Base-by-base conservation (phyloP, 2,113 vertebrate species). In the Psilopsiagon aymara region DNA sequence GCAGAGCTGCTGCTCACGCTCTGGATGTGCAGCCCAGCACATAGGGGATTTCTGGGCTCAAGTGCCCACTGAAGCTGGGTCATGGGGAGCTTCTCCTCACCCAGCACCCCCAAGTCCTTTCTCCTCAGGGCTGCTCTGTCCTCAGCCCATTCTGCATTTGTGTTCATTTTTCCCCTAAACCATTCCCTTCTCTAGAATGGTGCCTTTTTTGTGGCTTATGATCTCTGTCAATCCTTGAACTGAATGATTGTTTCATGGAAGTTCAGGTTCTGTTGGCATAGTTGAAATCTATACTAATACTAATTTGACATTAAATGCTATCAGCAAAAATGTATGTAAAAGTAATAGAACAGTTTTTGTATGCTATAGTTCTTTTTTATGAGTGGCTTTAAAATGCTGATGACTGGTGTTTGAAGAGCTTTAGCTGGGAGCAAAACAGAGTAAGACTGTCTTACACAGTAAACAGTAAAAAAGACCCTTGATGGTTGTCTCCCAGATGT, bases 291-390 rank as follows among this genome's bases (percentile, higher is more conserved):
- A 6, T 12, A 3, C 0, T 5, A 25, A 10, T 41, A 17, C 2
- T 43, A 8, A 8, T 53, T 71, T 35, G 17, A 62, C 14, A 28
- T 7, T 17, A 18, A 20, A 14, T 25, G 19, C 17, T 7, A 20
- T 23, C 18, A 14, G 44, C 24, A 52, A 28, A 63, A 39, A 9
- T 12, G 1, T 18, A 4, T 0, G 0, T 31, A 59, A 27, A 6
- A 64, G 16, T 13, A 28, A 13, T 59, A 17, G 17, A 74, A 4
- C 4, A 21, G 43, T 5, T 44, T 24, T 60, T 24, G 7, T 6
- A 3, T 68, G 19, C 6, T 6, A 11, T 4, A 0, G 21, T n/a
- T n/a, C 2, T 20, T 3, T 24, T 13, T 31, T 4, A 57, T 12
- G 7, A 0, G 5, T 27, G 39, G 10, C 11, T 81, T 41, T 55